These are phyloP conservation scores for Dryobota labecula DNA, from an alignment of 2,888 invertebrate species.

Conservation along the genomic window DNA sequence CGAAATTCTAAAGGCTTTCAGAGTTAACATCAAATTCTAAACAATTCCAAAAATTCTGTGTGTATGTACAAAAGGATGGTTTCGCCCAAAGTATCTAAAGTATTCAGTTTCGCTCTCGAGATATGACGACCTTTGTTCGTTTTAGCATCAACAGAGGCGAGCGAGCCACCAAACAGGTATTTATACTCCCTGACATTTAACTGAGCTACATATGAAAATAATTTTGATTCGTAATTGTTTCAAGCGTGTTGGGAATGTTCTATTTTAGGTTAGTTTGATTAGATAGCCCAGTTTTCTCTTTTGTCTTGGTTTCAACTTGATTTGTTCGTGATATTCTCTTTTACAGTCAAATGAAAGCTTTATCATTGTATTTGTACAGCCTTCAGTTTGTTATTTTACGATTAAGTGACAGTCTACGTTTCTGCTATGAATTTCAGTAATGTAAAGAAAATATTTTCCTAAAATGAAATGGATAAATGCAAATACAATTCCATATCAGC, in stretches of 20 bases:
- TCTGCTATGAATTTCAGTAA: constrained; percentile 5
- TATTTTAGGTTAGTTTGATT: constrained; percentile 32
- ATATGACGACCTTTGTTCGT: constrained; percentile 60
- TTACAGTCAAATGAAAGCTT: neutral
- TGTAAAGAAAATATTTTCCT: constrained; percentile 18
- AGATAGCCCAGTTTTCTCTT: constrained; percentile 30
- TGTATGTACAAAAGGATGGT: constrained; percentile 42
- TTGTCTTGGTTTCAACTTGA: constrained; percentile 12
- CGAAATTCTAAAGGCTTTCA: constrained; percentile 10
- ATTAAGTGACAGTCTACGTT: constrained; percentile 19
- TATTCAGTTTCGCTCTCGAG: constrained; percentile 54
- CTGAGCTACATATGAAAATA: constrained; percentile 71
- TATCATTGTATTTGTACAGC: constrained; percentile 6
- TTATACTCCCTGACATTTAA: constrained; percentile 74
- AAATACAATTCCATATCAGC: constrained; percentile 6
- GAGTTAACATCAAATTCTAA: constrained; percentile 23
- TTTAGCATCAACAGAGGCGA: constrained; percentile 54
- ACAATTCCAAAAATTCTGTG: constrained; percentile 26
- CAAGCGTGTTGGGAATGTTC: constrained; percentile 31
- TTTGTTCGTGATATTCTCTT: constrained; percentile 11
- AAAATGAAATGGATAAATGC: neutral
- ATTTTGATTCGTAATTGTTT: constrained; percentile 64
- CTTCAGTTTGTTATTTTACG: constrained; percentile 26
- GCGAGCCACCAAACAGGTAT: constrained; percentile 68
- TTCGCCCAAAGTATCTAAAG: constrained; percentile 38